Evolutionary conservation across 2,888 invertebrate genomes (phyloP).

Genomic region (Cosmia trapezina): DNA sequence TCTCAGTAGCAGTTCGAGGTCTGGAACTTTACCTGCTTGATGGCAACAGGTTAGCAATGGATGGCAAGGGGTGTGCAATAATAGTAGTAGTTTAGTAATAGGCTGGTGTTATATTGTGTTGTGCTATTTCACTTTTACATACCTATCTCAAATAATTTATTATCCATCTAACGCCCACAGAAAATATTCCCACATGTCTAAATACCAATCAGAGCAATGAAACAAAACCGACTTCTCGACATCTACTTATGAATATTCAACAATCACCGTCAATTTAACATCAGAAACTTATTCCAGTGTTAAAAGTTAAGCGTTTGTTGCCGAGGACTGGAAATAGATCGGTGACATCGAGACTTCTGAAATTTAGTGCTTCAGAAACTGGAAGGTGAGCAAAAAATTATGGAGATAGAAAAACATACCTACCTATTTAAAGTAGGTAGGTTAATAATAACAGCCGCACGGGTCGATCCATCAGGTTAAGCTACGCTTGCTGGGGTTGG

Average conservation of each 20-base stretch:
- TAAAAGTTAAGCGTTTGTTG: constrained; percentile 17
- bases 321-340: constrained; percentile 12
- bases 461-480: no score
- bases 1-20: no score
- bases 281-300: constrained; percentile 12
- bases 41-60: no score
- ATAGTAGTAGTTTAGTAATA: no score
- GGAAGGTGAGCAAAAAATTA: no score
- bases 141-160: neutral
- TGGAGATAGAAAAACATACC: no score
- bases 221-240: constrained; percentile 26
- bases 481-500: no score
- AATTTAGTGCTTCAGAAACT: neutral
- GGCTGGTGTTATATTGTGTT: no score
- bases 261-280: constrained; percentile 3
- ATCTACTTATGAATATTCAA: constrained; percentile 40
- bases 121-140: neutral
- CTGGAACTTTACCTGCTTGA: no score
- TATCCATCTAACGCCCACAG: neutral
- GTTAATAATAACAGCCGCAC: no score
- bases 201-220: neutral
- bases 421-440: neutral
- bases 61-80: no score
- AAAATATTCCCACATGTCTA: constrained; percentile 9
- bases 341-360: neutral